Base-by-base conservation (phyloP, 2,797 vertebrate genomes). In the Poecilia velifera region DNA sequence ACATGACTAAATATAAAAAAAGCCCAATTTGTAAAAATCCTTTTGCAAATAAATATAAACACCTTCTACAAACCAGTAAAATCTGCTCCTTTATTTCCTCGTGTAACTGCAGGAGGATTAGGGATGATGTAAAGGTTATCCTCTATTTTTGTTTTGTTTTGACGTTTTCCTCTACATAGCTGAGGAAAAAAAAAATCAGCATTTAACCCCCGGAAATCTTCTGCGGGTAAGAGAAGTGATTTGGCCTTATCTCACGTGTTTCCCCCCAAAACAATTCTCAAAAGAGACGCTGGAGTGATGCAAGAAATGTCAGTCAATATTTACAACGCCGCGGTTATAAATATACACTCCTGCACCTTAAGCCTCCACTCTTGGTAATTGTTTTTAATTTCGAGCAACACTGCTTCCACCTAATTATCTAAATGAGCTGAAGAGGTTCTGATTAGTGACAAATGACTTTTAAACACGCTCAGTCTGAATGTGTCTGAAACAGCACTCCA, bases 371-470 rank as follows among this genome's bases (percentile, higher is more conserved):
- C 20, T 3, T 66, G 51, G 22, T 36, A 73, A 64, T 72, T 49
- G n/a, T 46, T 64, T 64, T 36, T 46, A 4, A 76, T 77, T 84
- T 66, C 53, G 34, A 66, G 22, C n/a, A 25, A 34, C 13, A 49
- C 72, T 47, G 45, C 49, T 78, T 18, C 55, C 22, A 39, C 10
- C 39, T 62, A 74, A 70, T 77, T 75, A 77, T 64, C 16, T 25
- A 49, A 82, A 83, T 47, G 12, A 83, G 76, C 31, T 25, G 59
- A 79, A 5, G 34, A 59, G 20, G 45, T 55, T 74, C n/a, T 66
- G 8, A 76, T 76, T 51, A 75, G 71, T 53, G 72, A 46, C 34
- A 46, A 80, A 76, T 77, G 20, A 53, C 55, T 62, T 64, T 82
- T 66, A 73, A 57, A 76, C 45, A 34, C 1, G 18, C 8, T 62